Conservation (phyloP, 2,113 vertebrate species). For the Epinephelus moara region DNA sequence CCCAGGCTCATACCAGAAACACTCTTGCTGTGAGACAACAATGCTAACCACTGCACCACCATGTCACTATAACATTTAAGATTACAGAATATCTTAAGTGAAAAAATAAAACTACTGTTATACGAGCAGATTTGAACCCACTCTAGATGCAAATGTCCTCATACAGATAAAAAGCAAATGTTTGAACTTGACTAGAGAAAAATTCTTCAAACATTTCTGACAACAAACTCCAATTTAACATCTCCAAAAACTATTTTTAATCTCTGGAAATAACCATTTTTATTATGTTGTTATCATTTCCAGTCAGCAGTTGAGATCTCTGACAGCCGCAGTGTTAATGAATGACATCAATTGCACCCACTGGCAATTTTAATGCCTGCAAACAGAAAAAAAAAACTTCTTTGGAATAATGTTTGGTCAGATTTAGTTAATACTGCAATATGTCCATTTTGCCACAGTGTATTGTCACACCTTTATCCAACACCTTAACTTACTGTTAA, state of each 20-base stretch:
- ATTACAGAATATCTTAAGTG: too few relatives aligned
- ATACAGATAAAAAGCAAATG: not conserved
- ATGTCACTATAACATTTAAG: too few relatives aligned
- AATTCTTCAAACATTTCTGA: not conserved
- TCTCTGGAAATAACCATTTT: not conserved
- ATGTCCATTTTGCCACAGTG: not conserved
- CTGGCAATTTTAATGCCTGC: not conserved
- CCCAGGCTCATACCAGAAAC: too few relatives aligned
- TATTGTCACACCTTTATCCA: not conserved
- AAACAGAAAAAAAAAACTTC: not conserved
- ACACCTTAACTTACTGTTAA: slow-evolving; percentile 3
- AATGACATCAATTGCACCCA: not conserved
- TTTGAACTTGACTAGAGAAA: not conserved
- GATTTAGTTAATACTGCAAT: not conserved
- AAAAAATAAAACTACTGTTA: not conserved
- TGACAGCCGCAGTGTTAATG: not conserved
- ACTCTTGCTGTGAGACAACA: too few relatives aligned
- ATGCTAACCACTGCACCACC: too few relatives aligned
- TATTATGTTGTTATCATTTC: not conserved
- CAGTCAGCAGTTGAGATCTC: not conserved
- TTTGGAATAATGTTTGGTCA: not conserved
- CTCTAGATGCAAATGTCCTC: not conserved
- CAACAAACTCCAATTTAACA: not conserved
- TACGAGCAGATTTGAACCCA: not conserved
- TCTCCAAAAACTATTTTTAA: not conserved